phyloP scores from a whole-genome alignment of 1,140 invertebrate genomes.

The Papilio helenus region DNA sequence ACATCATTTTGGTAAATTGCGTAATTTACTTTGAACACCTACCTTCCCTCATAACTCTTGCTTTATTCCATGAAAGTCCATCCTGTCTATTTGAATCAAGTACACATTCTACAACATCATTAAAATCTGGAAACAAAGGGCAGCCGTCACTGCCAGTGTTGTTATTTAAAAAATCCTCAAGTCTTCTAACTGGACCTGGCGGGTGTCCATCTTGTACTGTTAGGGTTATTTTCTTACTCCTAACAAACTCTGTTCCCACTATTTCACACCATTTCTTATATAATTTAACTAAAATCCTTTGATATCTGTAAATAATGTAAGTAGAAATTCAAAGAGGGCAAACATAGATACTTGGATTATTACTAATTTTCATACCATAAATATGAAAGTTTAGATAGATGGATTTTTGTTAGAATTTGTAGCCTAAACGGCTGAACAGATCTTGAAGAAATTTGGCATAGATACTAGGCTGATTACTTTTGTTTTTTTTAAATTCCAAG shows the following conservation, averaged over 20 bases:
- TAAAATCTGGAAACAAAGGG: slow-evolving; percentile 62
- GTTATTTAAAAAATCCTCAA: slow-evolving; percentile 63
- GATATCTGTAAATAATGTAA: slow-evolving; percentile 55
- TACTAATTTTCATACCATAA: too few relatives aligned
- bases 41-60: slow-evolving; percentile 61
- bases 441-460: too few relatives aligned
- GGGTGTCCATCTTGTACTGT: slow-evolving; percentile 53
- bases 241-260: slow-evolving; percentile 47
- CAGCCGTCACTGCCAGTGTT: slow-evolving; percentile 54
- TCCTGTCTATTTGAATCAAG: slow-evolving; percentile 51
- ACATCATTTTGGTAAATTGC: too few relatives aligned
- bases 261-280: slow-evolving; percentile 61
- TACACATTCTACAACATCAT: slow-evolving; percentile 66
- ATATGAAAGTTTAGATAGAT: too few relatives aligned
- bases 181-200: slow-evolving; percentile 49
- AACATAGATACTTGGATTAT: too few relatives aligned
- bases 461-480: too few relatives aligned
- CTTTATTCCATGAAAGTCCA: slow-evolving; percentile 55
- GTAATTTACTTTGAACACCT: neutral
- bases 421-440: too few relatives aligned
- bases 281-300: slow-evolving; percentile 54
- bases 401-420: too few relatives aligned
- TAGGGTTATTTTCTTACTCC: slow-evolving; percentile 49
- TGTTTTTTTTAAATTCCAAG: too few relatives aligned
- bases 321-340: too few relatives aligned